Percentiles rank a stretch among this genome's conserved stretches.
Conservation (phyloP, 2,797 vertebrate genomes). For the Falco columbarius region DNA sequence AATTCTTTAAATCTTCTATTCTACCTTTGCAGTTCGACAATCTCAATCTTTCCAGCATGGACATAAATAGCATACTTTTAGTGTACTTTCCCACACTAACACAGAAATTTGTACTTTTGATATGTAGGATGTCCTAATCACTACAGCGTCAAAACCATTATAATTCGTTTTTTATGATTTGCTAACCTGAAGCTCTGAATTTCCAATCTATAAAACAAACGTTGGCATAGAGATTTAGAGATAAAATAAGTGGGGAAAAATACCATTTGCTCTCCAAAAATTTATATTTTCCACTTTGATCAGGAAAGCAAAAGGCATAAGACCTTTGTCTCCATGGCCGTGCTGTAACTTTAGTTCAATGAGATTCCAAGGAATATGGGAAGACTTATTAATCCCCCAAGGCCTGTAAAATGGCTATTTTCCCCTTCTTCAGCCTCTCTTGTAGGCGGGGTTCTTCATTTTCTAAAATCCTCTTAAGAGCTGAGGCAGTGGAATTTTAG, state of each 20-base stretch:
- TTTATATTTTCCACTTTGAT: conserved; percentile 66
- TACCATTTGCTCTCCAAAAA: neutral
- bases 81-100: neutral
- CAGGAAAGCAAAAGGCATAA: conserved; percentile 49
- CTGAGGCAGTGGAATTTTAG: conserved; percentile 68
- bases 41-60: neutral
- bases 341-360: conserved; percentile 78
- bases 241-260: neutral
- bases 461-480: conserved; percentile 67
- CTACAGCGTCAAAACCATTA: neutral
- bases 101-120: neutral
- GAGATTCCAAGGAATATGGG: conserved; percentile 78
- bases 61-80: neutral
- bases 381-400: conserved; percentile 79
- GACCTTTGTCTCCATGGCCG: conserved; percentile 66
- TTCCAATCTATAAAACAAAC: neutral
- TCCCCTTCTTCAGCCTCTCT: conserved; percentile 67
- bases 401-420: conserved; percentile 71
- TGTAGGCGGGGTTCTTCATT: conserved; percentile 61
- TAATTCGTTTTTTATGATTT: neutral
- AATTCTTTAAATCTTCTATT: neutral
- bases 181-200: neutral
- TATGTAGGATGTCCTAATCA: neutral
- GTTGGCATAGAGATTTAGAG: neutral
- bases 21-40: neutral